Percentiles rank a stretch among this genome's conserved stretches.
phyloP scores from a whole-genome alignment of 2,888 invertebrate species.

The Cataglyphis cursor region DNA sequence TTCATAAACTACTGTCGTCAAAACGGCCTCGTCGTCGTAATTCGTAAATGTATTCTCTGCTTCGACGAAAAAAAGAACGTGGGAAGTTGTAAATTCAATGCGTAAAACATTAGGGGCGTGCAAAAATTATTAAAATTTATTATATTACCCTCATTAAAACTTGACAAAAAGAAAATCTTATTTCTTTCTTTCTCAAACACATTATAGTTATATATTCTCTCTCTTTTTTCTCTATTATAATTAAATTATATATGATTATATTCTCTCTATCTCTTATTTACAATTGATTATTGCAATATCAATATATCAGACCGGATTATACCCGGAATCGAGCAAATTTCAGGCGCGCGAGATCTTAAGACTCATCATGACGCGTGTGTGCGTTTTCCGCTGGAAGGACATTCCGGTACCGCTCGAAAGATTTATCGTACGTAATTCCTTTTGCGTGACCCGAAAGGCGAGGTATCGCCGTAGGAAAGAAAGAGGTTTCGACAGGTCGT shows the following conservation, averaged over 20 bases:
- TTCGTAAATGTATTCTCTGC: slow-evolving; percentile 16
- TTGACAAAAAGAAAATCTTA: not conserved
- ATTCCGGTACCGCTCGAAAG: slow-evolving; percentile 33
- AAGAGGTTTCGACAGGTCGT: slow-evolving; percentile 56
- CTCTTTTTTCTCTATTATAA: not conserved
- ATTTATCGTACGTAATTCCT: slow-evolving; percentile 42
- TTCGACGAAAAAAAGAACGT: not conserved
- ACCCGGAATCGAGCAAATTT: not conserved
- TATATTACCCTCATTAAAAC: not conserved
- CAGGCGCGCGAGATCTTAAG: not conserved
- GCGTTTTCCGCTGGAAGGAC: slow-evolving; percentile 36
- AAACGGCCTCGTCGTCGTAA: slow-evolving; percentile 23
- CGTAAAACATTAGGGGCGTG: not conserved
- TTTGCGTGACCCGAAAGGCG: slow-evolving; percentile 43
- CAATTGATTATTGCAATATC: not conserved
- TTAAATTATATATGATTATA: not conserved
- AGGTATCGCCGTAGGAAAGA: slow-evolving; percentile 54
- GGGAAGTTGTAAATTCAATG: slow-evolving; percentile 1
- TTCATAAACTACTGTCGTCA: slow-evolving; percentile 39
- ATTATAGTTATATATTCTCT: not conserved
- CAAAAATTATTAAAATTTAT: not conserved
- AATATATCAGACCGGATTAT: not conserved
- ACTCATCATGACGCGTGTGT: not conserved
- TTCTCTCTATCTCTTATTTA: not conserved
- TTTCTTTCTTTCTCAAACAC: not conserved